A percentile compares a stretch with the other conserved stretches of the same genome.
phyloP scores from a whole-genome alignment of 64 coral and sea anemone species.

The Stylophora pistillata region DNA sequence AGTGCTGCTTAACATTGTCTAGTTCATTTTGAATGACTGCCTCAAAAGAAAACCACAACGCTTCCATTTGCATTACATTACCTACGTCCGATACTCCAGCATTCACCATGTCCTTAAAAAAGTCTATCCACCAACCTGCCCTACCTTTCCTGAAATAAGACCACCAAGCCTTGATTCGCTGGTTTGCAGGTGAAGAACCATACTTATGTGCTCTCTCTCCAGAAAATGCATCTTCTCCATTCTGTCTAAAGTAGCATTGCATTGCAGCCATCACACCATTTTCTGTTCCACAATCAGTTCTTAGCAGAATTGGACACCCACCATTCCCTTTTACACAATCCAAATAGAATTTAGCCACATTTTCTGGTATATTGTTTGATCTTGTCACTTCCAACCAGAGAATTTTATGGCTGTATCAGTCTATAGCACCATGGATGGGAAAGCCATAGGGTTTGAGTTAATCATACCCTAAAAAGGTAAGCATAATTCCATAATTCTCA shows the following conservation, averaged over 20 bases:
- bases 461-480: constrained; percentile 33
- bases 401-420: constrained; percentile 54
- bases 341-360: constrained; percentile 45
- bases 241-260: constrained; percentile 42
- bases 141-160: constrained; percentile 43
- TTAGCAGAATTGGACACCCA: constrained; percentile 52
- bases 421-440: constrained; percentile 56
- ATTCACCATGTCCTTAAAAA: constrained; percentile 50
- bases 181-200: constrained; percentile 47
- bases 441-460: constrained; percentile 32
- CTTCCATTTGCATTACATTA: constrained; percentile 45
- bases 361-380: constrained; percentile 55
- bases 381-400: constrained; percentile 58
- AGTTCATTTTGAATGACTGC: constrained; percentile 22
- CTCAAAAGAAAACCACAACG: constrained; percentile 48
- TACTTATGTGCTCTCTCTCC: constrained; percentile 54
- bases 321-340: constrained; percentile 36
- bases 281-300: constrained; percentile 57
- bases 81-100: constrained; percentile 46
- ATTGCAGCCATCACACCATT: constrained; percentile 47
- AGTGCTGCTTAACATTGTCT: constrained; percentile 27
- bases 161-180: constrained; percentile 53
- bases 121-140: constrained; percentile 46
- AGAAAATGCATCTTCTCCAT: constrained; percentile 53
- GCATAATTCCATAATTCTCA: not conserved